Evolutionary conservation across 2,888 invertebrate species (phyloP), one percentile per base, ranked within the genome.

Genomic region (Meliscaeva auricollis): DNA sequence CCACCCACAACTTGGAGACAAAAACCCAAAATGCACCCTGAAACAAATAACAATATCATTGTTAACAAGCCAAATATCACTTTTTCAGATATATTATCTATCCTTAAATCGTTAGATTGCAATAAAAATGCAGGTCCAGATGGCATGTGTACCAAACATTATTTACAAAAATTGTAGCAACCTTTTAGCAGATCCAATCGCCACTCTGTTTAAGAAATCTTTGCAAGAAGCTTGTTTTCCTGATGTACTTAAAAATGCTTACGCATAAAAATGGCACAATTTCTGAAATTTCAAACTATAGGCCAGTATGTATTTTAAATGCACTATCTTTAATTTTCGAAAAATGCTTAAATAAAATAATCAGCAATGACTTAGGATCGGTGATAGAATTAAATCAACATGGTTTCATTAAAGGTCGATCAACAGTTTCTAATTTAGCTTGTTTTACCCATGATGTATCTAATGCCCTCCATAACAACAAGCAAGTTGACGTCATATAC

Each of bases 371-470:
- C 13, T 30, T 52, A 30, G n/a, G 8, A 52, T 26, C 26, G n/a
- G 3, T 30, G n/a, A 30, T 52, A 52, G 11, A 1, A 26, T n/a
- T 9, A n/a, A 52, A 52, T 52, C 52, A 52, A 30, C 52, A 52
- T 30, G 52, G 52, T 13, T 52, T 52, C 30, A n/a, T 52, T 5
- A 52, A 30, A 30, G 30, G 52, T 6, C 30, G 26, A 0, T 30
- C 52, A 6, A 30, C 30, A 30, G 52, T 52, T 6, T 52, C 52
- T 7, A 52, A 52, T 52, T n/a, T 52, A n/a, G n/a, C 52, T 30
- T 52, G 52, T 30, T 52, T 52, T 52, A 52, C 52, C 2, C 30
- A 52, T 4, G 52, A 52, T 52, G 22, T 48, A 20, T 20, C 48
- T 4, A 48, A 48, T 48, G 48, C 48, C 22, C 5, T 48, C 9